A percentile compares a stretch with the other conserved stretches of the same genome.
Evolutionary conservation across 2,113 vertebrate genomes (phyloP).

Genomic region (Nothoprocta perdicaria): DNA sequence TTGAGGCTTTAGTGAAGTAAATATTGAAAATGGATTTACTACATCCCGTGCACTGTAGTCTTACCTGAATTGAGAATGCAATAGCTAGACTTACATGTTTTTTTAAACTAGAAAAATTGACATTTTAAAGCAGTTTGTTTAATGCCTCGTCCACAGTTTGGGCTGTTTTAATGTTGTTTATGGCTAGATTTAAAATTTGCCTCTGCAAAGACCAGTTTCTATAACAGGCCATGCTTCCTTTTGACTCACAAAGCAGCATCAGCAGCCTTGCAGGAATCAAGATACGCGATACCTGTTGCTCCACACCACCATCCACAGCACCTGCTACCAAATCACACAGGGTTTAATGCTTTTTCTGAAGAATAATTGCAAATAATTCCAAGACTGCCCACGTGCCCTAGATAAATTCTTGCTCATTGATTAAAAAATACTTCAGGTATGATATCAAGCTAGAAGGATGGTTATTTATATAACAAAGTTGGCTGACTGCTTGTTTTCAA

Average conservation of each 20-base stretch:
- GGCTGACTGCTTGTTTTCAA: constrained; percentile 54
- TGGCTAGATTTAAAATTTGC: background rate
- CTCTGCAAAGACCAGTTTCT: background rate
- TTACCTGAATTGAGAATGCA: background rate
- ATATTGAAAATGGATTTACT: background rate
- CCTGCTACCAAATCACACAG: background rate
- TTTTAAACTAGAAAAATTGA: background rate
- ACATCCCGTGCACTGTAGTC: accelerated
- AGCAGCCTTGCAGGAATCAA: background rate
- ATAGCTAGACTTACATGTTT: background rate
- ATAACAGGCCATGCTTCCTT: background rate
- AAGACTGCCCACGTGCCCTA: background rate
- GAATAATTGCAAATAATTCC: background rate
- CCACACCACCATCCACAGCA: accelerated
- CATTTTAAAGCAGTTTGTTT: background rate
- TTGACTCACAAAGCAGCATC: background rate
- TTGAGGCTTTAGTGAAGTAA: background rate
- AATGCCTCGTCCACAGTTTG: background rate
- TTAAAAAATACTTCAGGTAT: constrained; percentile 38
- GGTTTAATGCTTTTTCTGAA: background rate
- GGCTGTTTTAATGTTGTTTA: background rate
- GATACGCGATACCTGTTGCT: background rate
- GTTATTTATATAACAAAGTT: constrained; percentile 38
- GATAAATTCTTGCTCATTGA: constrained; percentile 26
- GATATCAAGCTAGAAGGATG: constrained; percentile 12